Conservation (phyloP, 2,797 vertebrate genomes). For the Parotocinclus haroldoi region DNA sequence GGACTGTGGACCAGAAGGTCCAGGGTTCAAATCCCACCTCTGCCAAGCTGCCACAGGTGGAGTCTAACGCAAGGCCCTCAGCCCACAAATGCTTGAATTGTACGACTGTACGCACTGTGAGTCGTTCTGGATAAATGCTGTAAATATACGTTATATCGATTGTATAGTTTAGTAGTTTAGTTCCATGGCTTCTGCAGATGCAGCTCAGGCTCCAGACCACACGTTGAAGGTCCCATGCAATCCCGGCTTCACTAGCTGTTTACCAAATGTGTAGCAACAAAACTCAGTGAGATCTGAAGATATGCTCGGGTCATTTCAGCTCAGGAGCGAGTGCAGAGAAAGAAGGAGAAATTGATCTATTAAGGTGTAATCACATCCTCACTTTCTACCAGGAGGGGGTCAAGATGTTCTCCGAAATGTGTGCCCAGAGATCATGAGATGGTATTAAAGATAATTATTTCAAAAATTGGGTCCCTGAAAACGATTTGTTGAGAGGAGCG, state of each 20-base stretch:
- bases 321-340: not conserved
- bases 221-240: not conserved
- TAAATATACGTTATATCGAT: too few species aligned
- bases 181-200: too few species aligned
- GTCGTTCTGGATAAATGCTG: too few species aligned
- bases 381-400: constrained; percentile 2
- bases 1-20: too few species aligned
- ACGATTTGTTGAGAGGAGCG: constrained; percentile 2
- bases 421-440: constrained; percentile 19
- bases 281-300: constrained; percentile 1
- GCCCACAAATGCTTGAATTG: too few species aligned
- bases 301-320: constrained; percentile 8
- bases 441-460: constrained; percentile 23
- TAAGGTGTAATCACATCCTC: constrained; percentile 27
- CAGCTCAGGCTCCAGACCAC: not conserved
- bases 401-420: constrained; percentile 22
- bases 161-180: too few species aligned
- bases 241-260: not conserved
- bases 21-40: too few species aligned
- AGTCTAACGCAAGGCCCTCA: too few species aligned
- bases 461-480: constrained; percentile 19
- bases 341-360: constrained; percentile 25
- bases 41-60: too few species aligned
- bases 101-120: too few species aligned
- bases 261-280: not conserved